phyloP scores from a whole-genome alignment of 37 sponge, comb jelly and placozoan species.

The Amphimedon queenslandica region DNA sequence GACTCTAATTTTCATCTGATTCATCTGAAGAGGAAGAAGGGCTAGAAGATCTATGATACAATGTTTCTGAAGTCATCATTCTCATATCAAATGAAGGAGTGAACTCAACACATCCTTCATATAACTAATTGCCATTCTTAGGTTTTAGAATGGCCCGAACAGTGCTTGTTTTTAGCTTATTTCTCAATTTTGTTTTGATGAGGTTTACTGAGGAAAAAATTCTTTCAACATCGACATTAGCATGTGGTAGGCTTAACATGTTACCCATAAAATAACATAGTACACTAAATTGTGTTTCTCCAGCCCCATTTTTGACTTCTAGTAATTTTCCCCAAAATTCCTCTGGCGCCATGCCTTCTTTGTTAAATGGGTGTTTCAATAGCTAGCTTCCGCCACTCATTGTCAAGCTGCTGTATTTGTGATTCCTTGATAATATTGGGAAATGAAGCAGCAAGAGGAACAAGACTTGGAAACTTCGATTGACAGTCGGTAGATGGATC shows the following conservation, averaged over 20 bases:
- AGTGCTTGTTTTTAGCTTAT: conserved; percentile 5
- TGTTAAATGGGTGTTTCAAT: neutral
- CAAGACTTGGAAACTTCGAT: conserved; percentile 4
- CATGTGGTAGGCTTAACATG: conserved; percentile 5
- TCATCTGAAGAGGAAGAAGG: too few species aligned
- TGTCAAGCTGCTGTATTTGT: neutral
- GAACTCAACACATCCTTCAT: too few species aligned
- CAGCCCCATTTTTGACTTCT: neutral
- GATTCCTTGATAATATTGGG: neutral
- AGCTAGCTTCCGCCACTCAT: conserved; percentile 6
- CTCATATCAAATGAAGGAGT: too few species aligned
- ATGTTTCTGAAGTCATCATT: too few species aligned
- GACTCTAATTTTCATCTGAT: too few species aligned
- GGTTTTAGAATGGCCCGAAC: too few species aligned
- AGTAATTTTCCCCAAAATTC: neutral
- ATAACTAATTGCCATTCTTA: too few species aligned
- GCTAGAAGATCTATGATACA: too few species aligned
- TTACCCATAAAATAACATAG: neutral
- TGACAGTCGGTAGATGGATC: neutral
- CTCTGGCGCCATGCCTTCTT: conserved; percentile 5
- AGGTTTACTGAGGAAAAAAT: conserved; percentile 15
- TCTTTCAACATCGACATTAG: conserved; percentile 19
- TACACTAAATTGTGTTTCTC: neutral
- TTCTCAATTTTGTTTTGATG: conserved; percentile 5
- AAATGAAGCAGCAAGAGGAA: conserved; percentile 6